Evolutionary conservation across 1,140 invertebrate genomes (phyloP).

Genomic region (Chironomus tepperi): DNA sequence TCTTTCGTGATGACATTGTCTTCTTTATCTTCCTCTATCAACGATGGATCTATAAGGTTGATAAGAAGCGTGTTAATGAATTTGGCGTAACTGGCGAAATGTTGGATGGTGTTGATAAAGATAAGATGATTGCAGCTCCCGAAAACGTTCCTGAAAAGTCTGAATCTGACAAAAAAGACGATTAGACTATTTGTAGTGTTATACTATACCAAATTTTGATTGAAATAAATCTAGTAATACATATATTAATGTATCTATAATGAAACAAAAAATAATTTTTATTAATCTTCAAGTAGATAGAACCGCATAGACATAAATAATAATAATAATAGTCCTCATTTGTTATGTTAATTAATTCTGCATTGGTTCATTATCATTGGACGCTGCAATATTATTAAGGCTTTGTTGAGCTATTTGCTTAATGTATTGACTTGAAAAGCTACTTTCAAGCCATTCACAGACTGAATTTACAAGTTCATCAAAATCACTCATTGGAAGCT

Average conservation of each 20-base stretch:
- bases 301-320: neutral
- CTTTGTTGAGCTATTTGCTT: neutral
- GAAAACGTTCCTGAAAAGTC: slow-evolving; percentile 36
- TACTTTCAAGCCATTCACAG: slow-evolving; percentile 90
- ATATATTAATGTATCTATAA: neutral
- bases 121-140: slow-evolving; percentile 35
- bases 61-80: slow-evolving; percentile 89
- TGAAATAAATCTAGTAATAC: neutral
- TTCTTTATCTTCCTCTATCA: slow-evolving; percentile 99
- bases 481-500: slow-evolving; percentile 84
- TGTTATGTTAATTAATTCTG: neutral
- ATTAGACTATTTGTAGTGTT: slow-evolving; percentile 33
- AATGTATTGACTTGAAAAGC: neutral
- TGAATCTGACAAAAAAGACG: slow-evolving; percentile 41
- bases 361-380: slow-evolving; percentile 1
- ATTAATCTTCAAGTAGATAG: neutral
- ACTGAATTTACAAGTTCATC: slow-evolving; percentile 85
- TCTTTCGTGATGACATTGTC: slow-evolving; percentile 96
- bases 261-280: neutral
- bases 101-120: slow-evolving; percentile 43
- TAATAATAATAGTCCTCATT: too few species aligned
- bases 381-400: neutral
- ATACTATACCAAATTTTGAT: neutral
- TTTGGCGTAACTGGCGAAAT: slow-evolving; percentile 83
- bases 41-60: slow-evolving; percentile 95